Percentiles rank a stretch among this genome's conserved stretches.
phyloP scores from a whole-genome alignment of 2,113 vertebrate genomes.

The Nanorana parkeri region DNA sequence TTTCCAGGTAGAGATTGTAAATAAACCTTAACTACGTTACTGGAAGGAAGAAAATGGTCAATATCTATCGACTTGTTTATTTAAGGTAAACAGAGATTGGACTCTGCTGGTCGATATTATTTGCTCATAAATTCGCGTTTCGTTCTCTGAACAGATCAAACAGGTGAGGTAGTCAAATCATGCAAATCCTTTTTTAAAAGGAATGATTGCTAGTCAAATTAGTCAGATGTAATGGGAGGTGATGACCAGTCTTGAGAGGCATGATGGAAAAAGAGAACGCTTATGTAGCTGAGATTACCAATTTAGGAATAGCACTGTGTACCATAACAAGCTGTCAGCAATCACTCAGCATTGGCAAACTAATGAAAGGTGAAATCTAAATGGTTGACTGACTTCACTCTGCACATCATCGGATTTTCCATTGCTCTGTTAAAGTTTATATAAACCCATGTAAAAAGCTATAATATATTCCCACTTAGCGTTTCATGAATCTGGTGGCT shows the following conservation, averaged over 20 bases:
- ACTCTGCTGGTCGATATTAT: neutral
- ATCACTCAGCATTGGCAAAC: too few species aligned
- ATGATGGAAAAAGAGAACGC: neutral
- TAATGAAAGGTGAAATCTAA: too few species aligned
- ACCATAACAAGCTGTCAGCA: too few species aligned
- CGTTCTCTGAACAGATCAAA: neutral
- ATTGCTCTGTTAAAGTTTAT: too few species aligned
- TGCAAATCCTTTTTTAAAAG: slow-evolving; percentile 31
- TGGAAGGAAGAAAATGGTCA: neutral
- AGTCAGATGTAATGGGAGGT: neutral
- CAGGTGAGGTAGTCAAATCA: slow-evolving; percentile 14
- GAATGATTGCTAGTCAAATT: slow-evolving; percentile 21
- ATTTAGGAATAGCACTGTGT: too few species aligned
- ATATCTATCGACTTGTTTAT: slow-evolving; percentile 1
- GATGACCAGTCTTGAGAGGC: neutral
- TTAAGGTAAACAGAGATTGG: neutral
- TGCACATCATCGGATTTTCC: too few species aligned
- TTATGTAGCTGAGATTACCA: too few species aligned
- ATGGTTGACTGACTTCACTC: too few species aligned
- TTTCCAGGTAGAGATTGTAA: neutral
- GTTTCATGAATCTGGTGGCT: too few species aligned
- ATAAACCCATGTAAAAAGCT: too few species aligned
- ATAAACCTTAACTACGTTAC: neutral
- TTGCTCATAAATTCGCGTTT: slow-evolving; percentile 11
- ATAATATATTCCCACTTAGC: too few species aligned